These are phyloP conservation scores for Actinia tenebrosa DNA, from an alignment of 64 coral and sea anemone genomes.

Conservation along the genomic window DNA sequence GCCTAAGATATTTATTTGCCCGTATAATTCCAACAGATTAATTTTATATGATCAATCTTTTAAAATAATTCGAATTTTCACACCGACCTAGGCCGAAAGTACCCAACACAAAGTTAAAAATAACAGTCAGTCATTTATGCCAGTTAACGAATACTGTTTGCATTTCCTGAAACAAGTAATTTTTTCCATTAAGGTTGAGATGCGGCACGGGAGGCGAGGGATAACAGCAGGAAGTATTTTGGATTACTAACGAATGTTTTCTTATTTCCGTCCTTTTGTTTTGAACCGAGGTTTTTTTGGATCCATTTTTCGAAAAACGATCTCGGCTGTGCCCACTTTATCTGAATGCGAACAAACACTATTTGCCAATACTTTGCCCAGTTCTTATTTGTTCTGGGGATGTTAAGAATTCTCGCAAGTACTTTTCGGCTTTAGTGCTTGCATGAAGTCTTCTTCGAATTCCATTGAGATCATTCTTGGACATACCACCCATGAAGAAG, in stretches of 20 bases:
- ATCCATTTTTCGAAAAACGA: not conserved
- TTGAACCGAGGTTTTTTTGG: not conserved
- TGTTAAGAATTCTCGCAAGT: too few relatives aligned
- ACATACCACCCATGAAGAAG: not conserved
- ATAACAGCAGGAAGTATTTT: slow-evolving; percentile 1
- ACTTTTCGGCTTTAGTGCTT: too few relatives aligned
- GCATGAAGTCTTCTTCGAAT: not conserved
- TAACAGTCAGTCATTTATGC: not conserved
- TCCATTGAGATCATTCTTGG: not conserved
- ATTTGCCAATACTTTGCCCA: not conserved
- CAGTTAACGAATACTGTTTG: not conserved
- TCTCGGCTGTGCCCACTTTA: too few relatives aligned
- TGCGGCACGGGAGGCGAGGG: not conserved
- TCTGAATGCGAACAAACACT: too few relatives aligned
- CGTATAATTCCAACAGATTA: not conserved
- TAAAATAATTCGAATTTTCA: not conserved
- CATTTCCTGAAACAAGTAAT: not conserved
- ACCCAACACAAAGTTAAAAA: not conserved
- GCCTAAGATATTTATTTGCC: not conserved
- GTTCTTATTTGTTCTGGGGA: not conserved
- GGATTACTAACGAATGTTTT: not conserved
- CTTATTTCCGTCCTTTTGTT: not conserved
- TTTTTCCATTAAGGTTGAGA: not conserved
- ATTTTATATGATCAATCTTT: not conserved
- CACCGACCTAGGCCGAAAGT: not conserved